A percentile compares a stretch with the other conserved stretches of the same genome.
Evolutionary conservation across 2,113 vertebrate genomes (phyloP).

Genomic region (Amphiprion ocellaris): DNA sequence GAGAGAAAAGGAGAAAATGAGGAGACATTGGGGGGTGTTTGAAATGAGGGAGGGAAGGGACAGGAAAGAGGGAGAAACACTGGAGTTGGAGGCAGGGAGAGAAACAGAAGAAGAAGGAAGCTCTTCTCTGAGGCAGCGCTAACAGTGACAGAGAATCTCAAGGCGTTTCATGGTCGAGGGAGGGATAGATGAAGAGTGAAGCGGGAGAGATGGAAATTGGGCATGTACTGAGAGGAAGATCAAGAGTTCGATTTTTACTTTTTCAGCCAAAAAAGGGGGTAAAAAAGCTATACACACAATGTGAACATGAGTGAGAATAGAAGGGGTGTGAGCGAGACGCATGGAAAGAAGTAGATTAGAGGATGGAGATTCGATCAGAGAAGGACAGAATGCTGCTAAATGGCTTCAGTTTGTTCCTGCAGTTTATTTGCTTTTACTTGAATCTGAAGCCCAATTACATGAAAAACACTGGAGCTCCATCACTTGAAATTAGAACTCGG

Average conservation of each 20-base stretch:
- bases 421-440: constrained; percentile 21
- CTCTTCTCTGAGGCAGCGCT: constrained; percentile 30
- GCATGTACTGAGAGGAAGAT: constrained; percentile 27
- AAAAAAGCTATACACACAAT: neutral
- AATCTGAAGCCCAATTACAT: neutral
- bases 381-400: neutral
- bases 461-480: neutral
- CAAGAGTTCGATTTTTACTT: constrained; percentile 35
- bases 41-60: constrained; percentile 9
- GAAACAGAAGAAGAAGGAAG: constrained; percentile 6
- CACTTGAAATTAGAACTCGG: neutral
- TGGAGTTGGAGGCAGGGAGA: neutral
- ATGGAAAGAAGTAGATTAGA: constrained; percentile 36
- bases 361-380: constrained; percentile 7
- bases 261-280: constrained; percentile 19
- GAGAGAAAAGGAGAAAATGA: constrained; percentile 53
- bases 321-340: constrained; percentile 7
- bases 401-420: neutral
- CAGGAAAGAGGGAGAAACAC: neutral
- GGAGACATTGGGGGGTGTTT: constrained; percentile 8
- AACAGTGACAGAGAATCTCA: constrained; percentile 45
- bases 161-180: constrained; percentile 22
- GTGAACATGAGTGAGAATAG: neutral
- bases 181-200: constrained; percentile 2
- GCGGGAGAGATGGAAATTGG: constrained; percentile 18